Conservation (phyloP, 2,113 vertebrate genomes). For the Neolamprologus brichardi region DNA sequence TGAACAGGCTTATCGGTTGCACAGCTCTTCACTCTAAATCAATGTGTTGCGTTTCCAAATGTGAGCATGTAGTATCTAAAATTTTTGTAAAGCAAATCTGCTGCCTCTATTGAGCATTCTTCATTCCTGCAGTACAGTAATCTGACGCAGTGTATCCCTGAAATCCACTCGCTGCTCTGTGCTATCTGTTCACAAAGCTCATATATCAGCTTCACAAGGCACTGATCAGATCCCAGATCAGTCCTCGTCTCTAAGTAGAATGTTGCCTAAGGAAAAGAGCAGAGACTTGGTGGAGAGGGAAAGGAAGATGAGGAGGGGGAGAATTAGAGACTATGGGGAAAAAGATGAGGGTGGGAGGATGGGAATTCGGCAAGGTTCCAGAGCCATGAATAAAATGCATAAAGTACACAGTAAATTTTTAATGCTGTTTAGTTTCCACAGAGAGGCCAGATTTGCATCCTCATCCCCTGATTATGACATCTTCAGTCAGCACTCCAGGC, state of each 20-base stretch:
- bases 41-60: background rate
- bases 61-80: background rate
- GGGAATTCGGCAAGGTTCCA: slow-evolving; percentile 27
- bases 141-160: background rate
- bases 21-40: background rate
- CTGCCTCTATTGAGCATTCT: background rate
- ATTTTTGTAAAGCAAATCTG: background rate
- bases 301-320: background rate
- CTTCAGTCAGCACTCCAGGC: slow-evolving; percentile 40
- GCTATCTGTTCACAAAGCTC: slow-evolving; percentile 25
- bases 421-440: slow-evolving; percentile 45
- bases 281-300: background rate
- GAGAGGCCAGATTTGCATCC: slow-evolving; percentile 53
- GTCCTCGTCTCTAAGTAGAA: background rate
- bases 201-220: slow-evolving; percentile 22
- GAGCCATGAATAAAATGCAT: slow-evolving; percentile 39
- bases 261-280: slow-evolving; percentile 14
- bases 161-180: slow-evolving; percentile 17
- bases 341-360: background rate
- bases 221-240: slow-evolving; percentile 21
- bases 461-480: slow-evolving; percentile 55
- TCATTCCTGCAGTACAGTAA: background rate
- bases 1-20: background rate
- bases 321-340: background rate
- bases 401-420: slow-evolving; percentile 50